Evolutionary conservation across 2,113 vertebrate species (phyloP).

Genomic region (Lichenostomus cassidix): DNA sequence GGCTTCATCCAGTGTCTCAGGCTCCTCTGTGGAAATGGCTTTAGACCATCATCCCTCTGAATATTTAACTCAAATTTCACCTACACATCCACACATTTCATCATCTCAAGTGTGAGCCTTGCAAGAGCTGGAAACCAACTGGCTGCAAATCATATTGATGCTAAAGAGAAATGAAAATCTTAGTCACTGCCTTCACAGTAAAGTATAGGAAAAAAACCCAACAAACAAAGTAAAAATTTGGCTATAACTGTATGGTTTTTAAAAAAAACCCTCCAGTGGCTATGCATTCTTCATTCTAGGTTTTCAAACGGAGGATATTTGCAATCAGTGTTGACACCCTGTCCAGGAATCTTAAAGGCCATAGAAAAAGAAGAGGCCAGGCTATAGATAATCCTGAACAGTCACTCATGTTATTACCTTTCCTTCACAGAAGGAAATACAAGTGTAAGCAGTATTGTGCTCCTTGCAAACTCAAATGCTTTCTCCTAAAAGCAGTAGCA

Average conservation of each 20-base stretch:
- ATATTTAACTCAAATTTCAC: neutral
- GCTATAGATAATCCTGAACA: neutral
- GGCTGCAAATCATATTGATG: neutral
- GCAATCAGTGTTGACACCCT: neutral
- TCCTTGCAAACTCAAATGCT: neutral
- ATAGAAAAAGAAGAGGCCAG: neutral
- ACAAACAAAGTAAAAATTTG: neutral
- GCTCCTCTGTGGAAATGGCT: neutral
- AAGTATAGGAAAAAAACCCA: neutral
- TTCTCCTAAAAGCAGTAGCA: neutral
- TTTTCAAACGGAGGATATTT: neutral
- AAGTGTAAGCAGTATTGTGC: neutral
- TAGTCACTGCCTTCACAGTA: neutral
- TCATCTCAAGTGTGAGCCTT: neutral
- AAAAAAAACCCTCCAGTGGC: fast-evolving
- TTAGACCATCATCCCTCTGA: neutral
- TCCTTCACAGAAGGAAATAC: neutral
- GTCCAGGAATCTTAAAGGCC: neutral
- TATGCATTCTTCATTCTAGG: neutral
- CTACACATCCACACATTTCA: neutral
- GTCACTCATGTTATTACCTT: neutral
- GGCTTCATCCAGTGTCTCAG: neutral
- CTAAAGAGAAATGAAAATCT: neutral
- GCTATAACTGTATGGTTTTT: neutral
- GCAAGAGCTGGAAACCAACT: neutral